Evolutionary conservation across 2,113 vertebrate species (phyloP).

Genomic region (Aegotheles bennettii): DNA sequence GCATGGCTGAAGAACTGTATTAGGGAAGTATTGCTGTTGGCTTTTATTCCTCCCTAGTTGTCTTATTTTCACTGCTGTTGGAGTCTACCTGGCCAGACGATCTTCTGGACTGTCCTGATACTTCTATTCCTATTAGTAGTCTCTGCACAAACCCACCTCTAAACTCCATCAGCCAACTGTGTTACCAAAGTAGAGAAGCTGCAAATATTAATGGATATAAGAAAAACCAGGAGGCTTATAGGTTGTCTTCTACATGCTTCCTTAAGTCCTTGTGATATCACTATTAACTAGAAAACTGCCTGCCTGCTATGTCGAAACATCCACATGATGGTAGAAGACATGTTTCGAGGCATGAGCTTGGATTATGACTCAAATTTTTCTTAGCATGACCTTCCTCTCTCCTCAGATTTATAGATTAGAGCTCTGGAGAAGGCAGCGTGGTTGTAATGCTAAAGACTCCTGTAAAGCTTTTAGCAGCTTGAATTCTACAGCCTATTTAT

Average conservation of each 20-base stretch:
- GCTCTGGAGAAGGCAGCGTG: neutral
- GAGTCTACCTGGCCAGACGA: neutral
- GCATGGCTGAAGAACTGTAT: neutral
- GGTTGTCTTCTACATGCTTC: neutral
- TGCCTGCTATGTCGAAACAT: neutral
- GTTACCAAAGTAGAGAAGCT: neutral
- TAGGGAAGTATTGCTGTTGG: neutral
- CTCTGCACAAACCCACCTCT: neutral
- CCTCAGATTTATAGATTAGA: neutral
- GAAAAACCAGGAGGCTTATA: neutral
- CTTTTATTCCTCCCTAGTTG: neutral
- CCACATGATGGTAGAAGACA: neutral
- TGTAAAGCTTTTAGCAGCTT: conserved; percentile 14
- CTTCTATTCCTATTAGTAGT: neutral
- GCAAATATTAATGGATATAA: neutral
- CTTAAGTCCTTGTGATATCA: neutral
- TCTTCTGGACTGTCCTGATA: neutral
- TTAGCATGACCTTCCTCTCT: neutral
- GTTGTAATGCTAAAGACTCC: neutral
- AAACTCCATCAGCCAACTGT: neutral
- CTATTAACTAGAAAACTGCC: neutral
- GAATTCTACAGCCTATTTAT: neutral
- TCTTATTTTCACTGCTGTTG: neutral
- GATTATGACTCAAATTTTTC: neutral
- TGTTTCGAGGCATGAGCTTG: neutral